phyloP scores from a whole-genome alignment of 2,113 vertebrate genomes.

The Scomber japonicus region DNA sequence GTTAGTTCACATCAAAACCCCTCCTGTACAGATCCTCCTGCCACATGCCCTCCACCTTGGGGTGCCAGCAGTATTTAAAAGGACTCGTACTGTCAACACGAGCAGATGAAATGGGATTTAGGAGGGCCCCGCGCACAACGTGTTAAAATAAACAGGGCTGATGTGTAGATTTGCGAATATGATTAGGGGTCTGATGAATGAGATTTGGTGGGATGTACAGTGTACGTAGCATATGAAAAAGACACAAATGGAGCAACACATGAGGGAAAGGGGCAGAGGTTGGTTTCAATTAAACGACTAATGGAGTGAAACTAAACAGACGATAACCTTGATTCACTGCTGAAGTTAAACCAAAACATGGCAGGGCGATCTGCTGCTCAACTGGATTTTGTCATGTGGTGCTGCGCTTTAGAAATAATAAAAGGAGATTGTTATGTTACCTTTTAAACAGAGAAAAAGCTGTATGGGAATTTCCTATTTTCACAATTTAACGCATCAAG shows the following conservation, averaged over 20 bases:
- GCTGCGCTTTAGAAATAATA: background rate
- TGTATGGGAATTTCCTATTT: background rate
- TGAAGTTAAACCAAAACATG: slow-evolving; percentile 38
- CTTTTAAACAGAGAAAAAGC: background rate
- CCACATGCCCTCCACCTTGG: slow-evolving; percentile 37
- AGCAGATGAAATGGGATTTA: slow-evolving; percentile 54
- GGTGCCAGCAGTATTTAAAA: slow-evolving; percentile 57
- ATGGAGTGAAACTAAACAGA: slow-evolving; percentile 64
- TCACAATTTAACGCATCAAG: background rate
- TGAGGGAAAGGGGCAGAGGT: slow-evolving; percentile 30
- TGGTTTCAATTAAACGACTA: slow-evolving; percentile 62
- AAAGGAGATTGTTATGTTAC: background rate
- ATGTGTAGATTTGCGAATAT: slow-evolving; percentile 69
- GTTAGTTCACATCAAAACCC: slow-evolving; percentile 67
- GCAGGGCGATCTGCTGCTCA: slow-evolving; percentile 2
- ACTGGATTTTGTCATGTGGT: slow-evolving; percentile 19
- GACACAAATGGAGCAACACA: slow-evolving; percentile 31
- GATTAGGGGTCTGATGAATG: slow-evolving; percentile 53
- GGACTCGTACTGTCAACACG: slow-evolving; percentile 69
- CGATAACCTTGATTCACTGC: slow-evolving; percentile 39
- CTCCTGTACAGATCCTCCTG: slow-evolving; percentile 41
- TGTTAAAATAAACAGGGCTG: slow-evolving; percentile 75
- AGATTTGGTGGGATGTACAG: slow-evolving; percentile 56
- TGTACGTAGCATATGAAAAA: slow-evolving; percentile 36
- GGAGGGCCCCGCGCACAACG: slow-evolving; percentile 34